These are phyloP conservation scores for Frieseomelitta varia DNA, from an alignment of 1,140 invertebrate species.

Conservation along the genomic window DNA sequence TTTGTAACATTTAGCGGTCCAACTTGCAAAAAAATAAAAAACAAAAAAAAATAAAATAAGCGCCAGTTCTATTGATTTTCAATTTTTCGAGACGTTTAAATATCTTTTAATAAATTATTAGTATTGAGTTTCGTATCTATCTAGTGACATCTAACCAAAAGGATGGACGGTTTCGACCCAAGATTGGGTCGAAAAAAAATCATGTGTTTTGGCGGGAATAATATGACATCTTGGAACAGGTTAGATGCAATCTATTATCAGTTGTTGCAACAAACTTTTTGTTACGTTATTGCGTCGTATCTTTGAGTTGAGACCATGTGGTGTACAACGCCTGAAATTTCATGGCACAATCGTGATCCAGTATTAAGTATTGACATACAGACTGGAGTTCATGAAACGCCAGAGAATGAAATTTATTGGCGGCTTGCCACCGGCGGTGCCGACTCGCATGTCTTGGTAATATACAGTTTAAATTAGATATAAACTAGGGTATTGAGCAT, in stretches of 20 bases:
- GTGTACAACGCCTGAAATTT: slow-evolving; percentile 97
- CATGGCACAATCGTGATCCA: slow-evolving; percentile 97
- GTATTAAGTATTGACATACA: slow-evolving; percentile 96
- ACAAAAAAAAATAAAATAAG: background rate
- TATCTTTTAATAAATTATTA: background rate
- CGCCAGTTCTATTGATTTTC: background rate
- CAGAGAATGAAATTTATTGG: slow-evolving; percentile 83
- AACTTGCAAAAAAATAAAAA: background rate
- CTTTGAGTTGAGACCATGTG: slow-evolving; percentile 86
- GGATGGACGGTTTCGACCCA: too few species aligned
- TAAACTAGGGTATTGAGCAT: background rate
- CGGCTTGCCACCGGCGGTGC: slow-evolving; percentile 95
- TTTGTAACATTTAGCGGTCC: background rate
- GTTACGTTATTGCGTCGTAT: slow-evolving; percentile 65
- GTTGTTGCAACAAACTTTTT: background rate
- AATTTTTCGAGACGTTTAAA: background rate
- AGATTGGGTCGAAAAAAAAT: background rate
- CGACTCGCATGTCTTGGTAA: slow-evolving; percentile 94
- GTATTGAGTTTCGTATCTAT: background rate
- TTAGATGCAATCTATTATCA: slow-evolving; percentile 12
- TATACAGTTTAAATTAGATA: slow-evolving; percentile 29
- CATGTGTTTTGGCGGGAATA: slow-evolving; percentile 43
- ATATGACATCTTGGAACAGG: slow-evolving; percentile 33
- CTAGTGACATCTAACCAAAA: background rate
- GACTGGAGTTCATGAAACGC: slow-evolving; percentile 78